Base-by-base conservation (phyloP, 2,888 invertebrate genomes). In the Iselma pallidipennis region DNA sequence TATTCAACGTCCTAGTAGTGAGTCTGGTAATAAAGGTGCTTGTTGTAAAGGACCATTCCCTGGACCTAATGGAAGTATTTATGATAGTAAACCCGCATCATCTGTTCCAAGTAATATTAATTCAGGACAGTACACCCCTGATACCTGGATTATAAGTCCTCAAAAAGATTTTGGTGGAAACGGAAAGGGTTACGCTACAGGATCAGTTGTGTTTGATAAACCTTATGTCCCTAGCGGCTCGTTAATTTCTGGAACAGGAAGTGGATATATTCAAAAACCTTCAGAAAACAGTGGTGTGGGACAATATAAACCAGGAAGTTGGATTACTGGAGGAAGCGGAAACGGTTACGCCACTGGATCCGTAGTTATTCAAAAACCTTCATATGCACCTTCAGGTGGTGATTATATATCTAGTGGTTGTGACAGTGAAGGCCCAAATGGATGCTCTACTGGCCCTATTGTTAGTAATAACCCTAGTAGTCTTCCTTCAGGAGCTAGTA, bases 21-120 rank as follows among this genome's bases (percentile, higher is more conserved):
- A n/a, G n/a, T n/a, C n/a, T 19, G 23, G n/a, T 21, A 21, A 12
- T 14, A 26, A 12, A 42, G 54, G 50, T 49, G 49, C 26, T 5
- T 67, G 67, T 23, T 67, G 66, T 28, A 64, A 59, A 31, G 65
- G 64, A 10, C 63, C 67, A 45, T 66, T 68, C 21, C 71, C 71
- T 25, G 71, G 71, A 49, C 67, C 71, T 10, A 55, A 52, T 56
- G 70, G 69, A 48, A 70, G 65, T 28, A 71, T 71, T 29, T 55
- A 70, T 25, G 64, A 68, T 28, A 63, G 60, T 23, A 71, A 71
- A 59, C 71, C 63, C 12, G 63, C 33, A 33, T 33, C 58, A 25
- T 63, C 59, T 4, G 55, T 60, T 51, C 31, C 56, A 14, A 19
- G 10, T 37, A 14, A 2, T 37, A 4, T 16, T 7, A 26, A 50